Conservation (phyloP, 2,113 vertebrate species). For the Caracal caracal region DNA sequence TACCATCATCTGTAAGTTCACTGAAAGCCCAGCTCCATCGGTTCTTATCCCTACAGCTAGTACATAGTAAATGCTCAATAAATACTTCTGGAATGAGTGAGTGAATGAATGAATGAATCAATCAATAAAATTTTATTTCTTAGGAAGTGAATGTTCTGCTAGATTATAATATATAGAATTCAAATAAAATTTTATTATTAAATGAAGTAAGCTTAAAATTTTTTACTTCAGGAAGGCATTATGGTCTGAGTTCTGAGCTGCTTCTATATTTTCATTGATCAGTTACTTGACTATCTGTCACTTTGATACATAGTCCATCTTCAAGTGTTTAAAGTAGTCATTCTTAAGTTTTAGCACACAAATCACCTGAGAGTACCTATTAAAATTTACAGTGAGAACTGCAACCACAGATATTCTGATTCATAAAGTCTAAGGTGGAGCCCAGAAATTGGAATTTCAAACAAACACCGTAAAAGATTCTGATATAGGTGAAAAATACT, state of each 20-base stretch:
- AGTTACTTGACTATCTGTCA: neutral
- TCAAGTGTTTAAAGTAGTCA: neutral
- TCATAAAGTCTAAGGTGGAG: neutral
- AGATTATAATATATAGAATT: neutral
- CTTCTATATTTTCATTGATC: neutral
- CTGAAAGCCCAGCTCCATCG: neutral
- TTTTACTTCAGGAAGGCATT: neutral
- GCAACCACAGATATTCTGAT: neutral
- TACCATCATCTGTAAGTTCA: neutral
- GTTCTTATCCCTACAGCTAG: neutral
- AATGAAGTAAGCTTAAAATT: neutral
- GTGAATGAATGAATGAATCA: neutral
- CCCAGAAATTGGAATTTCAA: conserved; percentile 34
- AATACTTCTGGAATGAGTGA: neutral
- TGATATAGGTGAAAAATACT: neutral
- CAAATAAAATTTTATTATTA: conserved; percentile 25
- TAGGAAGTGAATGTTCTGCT: neutral
- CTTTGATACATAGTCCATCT: neutral
- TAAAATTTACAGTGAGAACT: neutral
- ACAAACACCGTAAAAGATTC: neutral
- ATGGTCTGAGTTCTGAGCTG: neutral
- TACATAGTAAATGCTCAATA: neutral
- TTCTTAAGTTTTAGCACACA: neutral
- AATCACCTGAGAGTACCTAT: neutral
- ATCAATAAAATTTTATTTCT: conserved; percentile 1